phyloP scores from a whole-genome alignment of 1,140 invertebrate genomes.

The Drosophila guanche region DNA sequence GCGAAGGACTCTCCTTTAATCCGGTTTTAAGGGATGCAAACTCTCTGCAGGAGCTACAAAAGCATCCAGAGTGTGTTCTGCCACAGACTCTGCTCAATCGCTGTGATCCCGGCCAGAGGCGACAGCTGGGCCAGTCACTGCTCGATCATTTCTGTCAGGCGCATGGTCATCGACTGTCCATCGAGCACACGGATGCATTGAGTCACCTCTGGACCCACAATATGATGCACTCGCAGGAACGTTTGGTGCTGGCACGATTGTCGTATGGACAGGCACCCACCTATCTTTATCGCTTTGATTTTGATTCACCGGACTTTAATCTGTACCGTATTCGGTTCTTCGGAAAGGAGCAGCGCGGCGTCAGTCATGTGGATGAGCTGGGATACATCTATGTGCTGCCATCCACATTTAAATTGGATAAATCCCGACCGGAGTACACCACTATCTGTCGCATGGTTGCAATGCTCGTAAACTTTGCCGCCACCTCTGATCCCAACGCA shows the following conservation, averaged over 20 bases:
- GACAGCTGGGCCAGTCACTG: constrained; percentile 42
- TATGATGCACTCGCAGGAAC: constrained; percentile 69
- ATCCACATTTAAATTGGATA: constrained; percentile 80
- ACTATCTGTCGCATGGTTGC: constrained; percentile 83
- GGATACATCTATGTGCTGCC: constrained; percentile 86
- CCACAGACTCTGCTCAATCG: constrained; percentile 29
- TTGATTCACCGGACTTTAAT: constrained; percentile 76
- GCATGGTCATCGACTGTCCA: constrained; percentile 9
- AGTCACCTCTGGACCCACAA: constrained; percentile 50
- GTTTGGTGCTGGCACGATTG: constrained; percentile 63
- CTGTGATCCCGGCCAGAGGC: constrained; percentile 25
- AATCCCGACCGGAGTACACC: constrained; percentile 61
- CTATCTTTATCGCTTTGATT: constrained; percentile 84
- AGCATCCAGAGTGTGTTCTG: constrained; percentile 40
- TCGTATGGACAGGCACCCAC: constrained; percentile 68
- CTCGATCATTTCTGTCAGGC: constrained; percentile 30
- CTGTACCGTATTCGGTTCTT: constrained; percentile 55
- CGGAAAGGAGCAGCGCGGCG: constrained; percentile 80
- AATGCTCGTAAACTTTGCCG: constrained; percentile 83
- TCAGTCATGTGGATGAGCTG: constrained; percentile 86
- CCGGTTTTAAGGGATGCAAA: constrained; percentile 3
- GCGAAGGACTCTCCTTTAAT: constrained; percentile 16
- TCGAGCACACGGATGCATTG: not conserved
- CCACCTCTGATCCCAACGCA: constrained; percentile 76
- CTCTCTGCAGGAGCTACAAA: not conserved